A percentile compares a stretch with the other conserved stretches of the same genome.
Conservation (phyloP, 2,888 invertebrate species). For the Gandaritis pyraliata region DNA sequence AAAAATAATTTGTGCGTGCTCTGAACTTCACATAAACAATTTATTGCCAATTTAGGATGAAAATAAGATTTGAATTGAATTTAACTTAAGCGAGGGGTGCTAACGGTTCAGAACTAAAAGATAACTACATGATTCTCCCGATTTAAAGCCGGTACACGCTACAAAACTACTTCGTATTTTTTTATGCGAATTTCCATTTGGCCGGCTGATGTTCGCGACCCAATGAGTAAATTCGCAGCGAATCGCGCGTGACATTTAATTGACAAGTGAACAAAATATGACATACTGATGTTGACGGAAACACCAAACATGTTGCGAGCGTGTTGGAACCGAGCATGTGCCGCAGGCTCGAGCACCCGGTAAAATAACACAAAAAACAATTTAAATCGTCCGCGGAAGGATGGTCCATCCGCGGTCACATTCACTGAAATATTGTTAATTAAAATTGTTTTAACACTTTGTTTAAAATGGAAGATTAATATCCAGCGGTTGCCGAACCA, state of each 20-base stretch:
- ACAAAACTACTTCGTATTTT: conserved; percentile 50
- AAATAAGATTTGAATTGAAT: conserved; percentile 46
- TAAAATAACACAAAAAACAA: conserved; percentile 59
- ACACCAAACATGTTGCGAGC: conserved; percentile 57
- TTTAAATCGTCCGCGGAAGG: conserved; percentile 64
- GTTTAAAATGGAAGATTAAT: conserved; percentile 68
- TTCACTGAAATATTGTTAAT: conserved; percentile 66
- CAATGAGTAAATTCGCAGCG: conserved; percentile 75
- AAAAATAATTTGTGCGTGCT: conserved; percentile 21
- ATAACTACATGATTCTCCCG: conserved; percentile 37
- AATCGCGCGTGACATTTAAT: conserved; percentile 78
- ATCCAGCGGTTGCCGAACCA: conserved; percentile 70
- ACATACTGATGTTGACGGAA: conserved; percentile 65
- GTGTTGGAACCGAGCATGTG: conserved; percentile 31
- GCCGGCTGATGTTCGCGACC: conserved; percentile 71
- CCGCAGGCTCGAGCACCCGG: conserved; percentile 48
- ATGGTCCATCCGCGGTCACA: conserved; percentile 52
- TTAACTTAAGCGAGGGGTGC: conserved; percentile 42
- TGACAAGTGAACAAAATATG: conserved; percentile 79
- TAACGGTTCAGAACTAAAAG: conserved; percentile 40
- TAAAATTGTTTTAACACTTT: conserved; percentile 72
- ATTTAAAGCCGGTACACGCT: conserved; percentile 48
- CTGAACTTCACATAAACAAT: conserved; percentile 46
- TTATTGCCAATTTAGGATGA: conserved; percentile 50
- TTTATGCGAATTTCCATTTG: conserved; percentile 80